Evolutionary conservation across 2,888 invertebrate genomes (phyloP), one percentile per base, ranked within the genome.

Genomic region (Petrolisthes cinctipes): DNA sequence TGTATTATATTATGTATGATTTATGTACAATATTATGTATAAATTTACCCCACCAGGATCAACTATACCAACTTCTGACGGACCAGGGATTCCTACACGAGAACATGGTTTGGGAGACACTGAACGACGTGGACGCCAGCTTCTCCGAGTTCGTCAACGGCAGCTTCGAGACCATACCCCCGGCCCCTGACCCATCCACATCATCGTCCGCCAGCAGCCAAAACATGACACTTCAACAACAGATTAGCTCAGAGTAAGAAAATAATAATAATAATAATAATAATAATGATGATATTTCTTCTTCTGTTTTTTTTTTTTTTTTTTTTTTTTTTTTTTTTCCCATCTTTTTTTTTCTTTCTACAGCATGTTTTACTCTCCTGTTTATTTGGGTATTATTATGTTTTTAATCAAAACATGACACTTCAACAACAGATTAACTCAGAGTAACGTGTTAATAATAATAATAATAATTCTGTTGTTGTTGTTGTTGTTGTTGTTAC

Each of bases 31-130:
- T 53, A 7, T 78, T 73, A 17, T 83, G 7, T 78, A 9, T 75
- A 3, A 17, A 20, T 79, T n/a, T 54, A n/a, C 5, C 7, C 11
- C 17, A 0, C 53, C 51, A 76, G 76, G 37, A 51, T 76, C 86
- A 93, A 89, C 91, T 94, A 23, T 94, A 93, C 91, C 92, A 93
- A 90, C 92, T 95, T 80, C 94, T 94, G 20, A 94, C 94, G 7
- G 94, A 94, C 92, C 94, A 94, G 91, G 94, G 94, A 1, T 94
- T 94, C 91, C 92, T 94, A 20, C 93, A 92, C 54, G 94, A 94
- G 91, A 92, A 92, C 86, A 93, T 94, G 5, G 94, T 95, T 17
- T 94, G 94, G 94, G 94, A 95, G 92, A 94, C 94, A 3, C 92
- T 94, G 71, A 92, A 92, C 87, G 94, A 93, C 89, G 93, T 94